These are phyloP conservation scores for Chamaetylas fuelleborni DNA, from an alignment of 2,113 vertebrate species.

Conservation along the genomic window DNA sequence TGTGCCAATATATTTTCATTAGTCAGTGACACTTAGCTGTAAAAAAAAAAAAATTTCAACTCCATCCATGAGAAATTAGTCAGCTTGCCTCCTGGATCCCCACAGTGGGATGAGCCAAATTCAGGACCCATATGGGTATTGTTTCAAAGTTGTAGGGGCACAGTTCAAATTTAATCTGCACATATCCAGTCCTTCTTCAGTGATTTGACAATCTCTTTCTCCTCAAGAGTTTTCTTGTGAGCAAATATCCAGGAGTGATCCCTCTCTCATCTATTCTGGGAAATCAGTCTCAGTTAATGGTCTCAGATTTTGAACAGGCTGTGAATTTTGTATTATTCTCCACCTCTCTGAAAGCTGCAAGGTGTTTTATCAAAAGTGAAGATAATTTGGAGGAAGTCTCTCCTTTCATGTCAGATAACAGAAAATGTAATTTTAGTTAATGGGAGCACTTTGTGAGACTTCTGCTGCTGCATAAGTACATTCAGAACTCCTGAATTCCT, in stretches of 20 bases:
- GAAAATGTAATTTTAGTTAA: background rate
- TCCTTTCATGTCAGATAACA: background rate
- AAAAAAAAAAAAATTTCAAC: constrained; percentile 45
- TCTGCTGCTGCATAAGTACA: background rate
- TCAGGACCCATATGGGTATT: background rate
- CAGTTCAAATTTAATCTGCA: constrained; percentile 44
- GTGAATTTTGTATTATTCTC: background rate
- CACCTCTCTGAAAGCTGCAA: background rate
- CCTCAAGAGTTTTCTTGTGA: background rate
- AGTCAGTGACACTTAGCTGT: constrained; percentile 66
- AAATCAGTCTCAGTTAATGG: background rate
- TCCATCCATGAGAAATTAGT: constrained; percentile 49
- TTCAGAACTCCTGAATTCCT: background rate
- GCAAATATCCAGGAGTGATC: background rate
- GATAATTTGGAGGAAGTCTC: background rate
- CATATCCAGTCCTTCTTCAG: constrained; percentile 24
- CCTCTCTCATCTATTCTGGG: background rate
- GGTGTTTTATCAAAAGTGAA: background rate
- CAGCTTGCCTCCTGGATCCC: background rate
- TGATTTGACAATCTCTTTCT: constrained; percentile 49
- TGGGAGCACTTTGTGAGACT: background rate
- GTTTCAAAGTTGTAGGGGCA: background rate
- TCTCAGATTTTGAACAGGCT: background rate
- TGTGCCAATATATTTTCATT: constrained; percentile 73
- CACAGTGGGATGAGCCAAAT: background rate